Conservation (phyloP, 2,888 invertebrate genomes). For the Amiota minor region DNA sequence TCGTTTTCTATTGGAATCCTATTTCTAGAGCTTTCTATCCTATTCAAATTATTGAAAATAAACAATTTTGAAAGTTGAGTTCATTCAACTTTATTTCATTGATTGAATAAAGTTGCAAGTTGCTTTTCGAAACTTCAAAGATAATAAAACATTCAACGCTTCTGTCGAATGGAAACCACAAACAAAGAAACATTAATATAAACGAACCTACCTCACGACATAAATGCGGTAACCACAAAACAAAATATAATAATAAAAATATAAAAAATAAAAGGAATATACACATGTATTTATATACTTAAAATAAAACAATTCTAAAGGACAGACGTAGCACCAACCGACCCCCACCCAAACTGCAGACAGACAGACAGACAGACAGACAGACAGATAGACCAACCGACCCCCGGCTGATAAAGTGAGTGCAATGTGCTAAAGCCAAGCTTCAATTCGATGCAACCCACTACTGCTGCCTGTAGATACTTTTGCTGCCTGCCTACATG, state of each 20-base stretch:
- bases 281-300: too few relatives aligned
- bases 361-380: too few relatives aligned
- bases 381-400: neutral
- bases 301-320: too few relatives aligned
- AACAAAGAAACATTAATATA: neutral
- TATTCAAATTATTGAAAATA: too few relatives aligned
- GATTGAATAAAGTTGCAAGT: neutral
- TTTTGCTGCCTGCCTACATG: neutral
- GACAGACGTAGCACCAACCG: neutral
- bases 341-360: neutral
- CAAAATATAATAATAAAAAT: neutral
- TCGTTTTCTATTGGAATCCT: too few relatives aligned
- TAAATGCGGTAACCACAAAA: slow-evolving; percentile 15
- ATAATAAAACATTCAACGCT: neutral
- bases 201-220: slow-evolving; percentile 25
- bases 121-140: neutral
- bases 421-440: neutral
- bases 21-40: too few relatives aligned
- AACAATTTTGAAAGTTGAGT: neutral
- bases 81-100: slow-evolving; percentile 5
- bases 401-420: neutral
- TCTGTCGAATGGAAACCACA: slow-evolving; percentile 4
- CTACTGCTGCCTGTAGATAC: neutral
- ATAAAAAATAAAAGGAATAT: neutral
- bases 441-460: neutral